phyloP scores from a whole-genome alignment of 92 coral and sea anemone species.

The Paragorgia papillata region DNA sequence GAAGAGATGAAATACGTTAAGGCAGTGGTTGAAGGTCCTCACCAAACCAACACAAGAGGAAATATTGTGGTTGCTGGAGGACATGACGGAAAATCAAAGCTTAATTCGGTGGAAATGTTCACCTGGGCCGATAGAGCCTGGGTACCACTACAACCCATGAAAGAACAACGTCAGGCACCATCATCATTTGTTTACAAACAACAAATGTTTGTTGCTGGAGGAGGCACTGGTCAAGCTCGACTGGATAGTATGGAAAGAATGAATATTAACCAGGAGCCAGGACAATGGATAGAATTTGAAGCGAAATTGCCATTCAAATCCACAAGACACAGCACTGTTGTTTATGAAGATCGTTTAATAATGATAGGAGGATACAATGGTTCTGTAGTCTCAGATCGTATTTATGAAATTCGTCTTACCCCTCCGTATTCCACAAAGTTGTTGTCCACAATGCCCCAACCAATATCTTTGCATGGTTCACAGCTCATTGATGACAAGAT shows the following conservation, averaged over 20 bases:
- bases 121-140: neutral
- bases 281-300: neutral
- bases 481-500: slow-evolving; percentile 9
- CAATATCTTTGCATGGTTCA: neutral
- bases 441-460: slow-evolving; percentile 16
- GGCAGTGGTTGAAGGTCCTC: neutral
- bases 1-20: neutral
- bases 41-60: neutral
- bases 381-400: neutral
- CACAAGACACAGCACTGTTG: neutral
- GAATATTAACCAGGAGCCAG: neutral
- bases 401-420: neutral
- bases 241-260: neutral
- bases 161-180: neutral
- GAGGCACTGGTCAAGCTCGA: neutral
- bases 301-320: neutral
- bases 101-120: slow-evolving; percentile 17
- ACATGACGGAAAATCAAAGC: neutral
- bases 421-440: slow-evolving; percentile 7
- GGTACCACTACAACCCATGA: slow-evolving; percentile 16
- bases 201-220: slow-evolving; percentile 18
- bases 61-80: slow-evolving; percentile 23
- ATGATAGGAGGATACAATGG: slow-evolving; percentile 10
- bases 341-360: slow-evolving; percentile 3
- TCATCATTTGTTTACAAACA: slow-evolving; percentile 15